Base-by-base conservation (phyloP, 2,113 vertebrate species). In the Serilophus lunatus region DNA sequence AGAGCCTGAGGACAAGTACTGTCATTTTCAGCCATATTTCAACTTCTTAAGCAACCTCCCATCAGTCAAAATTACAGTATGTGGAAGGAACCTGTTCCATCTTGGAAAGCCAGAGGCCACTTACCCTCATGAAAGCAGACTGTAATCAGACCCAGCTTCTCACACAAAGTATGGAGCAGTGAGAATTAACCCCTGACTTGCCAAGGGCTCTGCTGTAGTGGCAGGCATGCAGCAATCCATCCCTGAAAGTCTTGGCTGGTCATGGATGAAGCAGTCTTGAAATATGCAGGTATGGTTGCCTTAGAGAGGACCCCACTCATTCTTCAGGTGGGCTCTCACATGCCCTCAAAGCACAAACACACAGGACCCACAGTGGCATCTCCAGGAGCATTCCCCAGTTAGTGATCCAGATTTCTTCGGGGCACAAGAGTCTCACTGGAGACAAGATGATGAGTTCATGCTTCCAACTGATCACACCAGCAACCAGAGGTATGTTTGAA, bases 41-140 rank as follows among this genome's bases (percentile, higher is more conserved):
- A 88, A 84, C 60, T 45, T 45, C 60, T 87, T 53, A 82, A 86
- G 65, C 64, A 75, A 44, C n/a, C 51, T 88, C 69, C 86, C 74
- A 70, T 88, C 86, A 84, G 57, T 51, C 88, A 86, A 69, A 93
- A 89, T 93, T 93, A 82, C 53, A 91, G 71, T 29, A 59, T 19
- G 44, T 65, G 49, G 69, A 95, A 88, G 82, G 66, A 94, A 93
- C 93, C 59, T 94, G 94, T 90, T 91, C 76, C 5, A 1, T 93
- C 93, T 91, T 95, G 95, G 90, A 82, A 95, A 94, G 88, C 88
- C 95, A 96, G 91, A 88, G 93, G 94, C 88, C 92, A 88, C 9
- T 5, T 42, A 28, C 11, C 33, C 57, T 69, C 9, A 1, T 36
- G 49, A 70, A 51, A 88, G 66, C 72, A 90, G 42, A 2, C 36